Percentiles rank a stretch among this genome's conserved stretches.
phyloP scores from a whole-genome alignment of 1,140 invertebrate genomes.

The silkworm (Bombyx mori) region ASM3026992v2 NC_085131.1:6838001-6838500 shows the following conservation, averaged over 20 bases:
- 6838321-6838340: too few species aligned
- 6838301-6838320: neutral
- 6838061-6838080: conserved; percentile 92
- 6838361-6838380: neutral
- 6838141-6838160: conserved; percentile 72
- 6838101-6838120: conserved; percentile 95
- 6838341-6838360: neutral
- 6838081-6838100: conserved; percentile 98
- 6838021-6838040: conserved; percentile 95
- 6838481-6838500: too few species aligned
- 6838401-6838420: too few species aligned
- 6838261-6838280: neutral
- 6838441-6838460: too few species aligned
- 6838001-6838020: conserved; percentile 64
- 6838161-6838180: conserved; percentile 77
- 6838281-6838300: neutral
- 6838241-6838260: conserved; percentile 2
- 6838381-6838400: too few species aligned
- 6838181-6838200: conserved; percentile 89
- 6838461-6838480: too few species aligned
- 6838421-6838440: too few species aligned
- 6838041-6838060: conserved; percentile 91
- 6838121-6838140: conserved; percentile 87
- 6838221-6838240: conserved; percentile 79
- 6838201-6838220: conserved; percentile 86